A percentile compares a stretch with the other conserved stretches of the same genome.
Evolutionary conservation across 2,113 vertebrate species (phyloP).

Genomic region (Catharus fuscescens): DNA sequence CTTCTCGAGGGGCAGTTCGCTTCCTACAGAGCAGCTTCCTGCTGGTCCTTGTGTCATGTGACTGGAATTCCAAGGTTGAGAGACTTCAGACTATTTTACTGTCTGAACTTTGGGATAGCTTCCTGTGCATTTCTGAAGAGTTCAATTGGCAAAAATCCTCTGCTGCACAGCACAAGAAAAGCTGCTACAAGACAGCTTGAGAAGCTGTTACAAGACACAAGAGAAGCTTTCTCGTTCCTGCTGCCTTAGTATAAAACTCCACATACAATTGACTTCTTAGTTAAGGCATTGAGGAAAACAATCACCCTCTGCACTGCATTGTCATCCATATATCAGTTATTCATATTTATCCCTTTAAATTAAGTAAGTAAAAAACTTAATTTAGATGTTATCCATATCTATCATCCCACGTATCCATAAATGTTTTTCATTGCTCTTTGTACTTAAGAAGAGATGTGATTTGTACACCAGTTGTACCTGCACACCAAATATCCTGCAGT

Average conservation of each 20-base stretch:
- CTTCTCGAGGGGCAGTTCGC: not conserved
- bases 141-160: not conserved
- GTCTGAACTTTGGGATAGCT: not conserved
- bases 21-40: not conserved
- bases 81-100: not conserved
- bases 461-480: not conserved
- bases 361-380: not conserved
- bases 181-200: not conserved
- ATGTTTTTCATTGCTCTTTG: not conserved
- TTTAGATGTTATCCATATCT: not conserved
- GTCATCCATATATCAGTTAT: not conserved
- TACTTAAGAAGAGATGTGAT: not conserved
- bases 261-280: not conserved
- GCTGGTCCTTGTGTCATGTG: not conserved
- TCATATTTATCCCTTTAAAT: conserved; percentile 9
- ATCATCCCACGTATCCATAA: not conserved
- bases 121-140: not conserved
- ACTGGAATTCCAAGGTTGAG: not conserved
- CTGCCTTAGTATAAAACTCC: not conserved
- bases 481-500: not conserved
- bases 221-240: not conserved
- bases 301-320: not conserved
- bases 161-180: not conserved
- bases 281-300: not conserved
- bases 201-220: not conserved